Evolutionary conservation across 2,888 invertebrate genomes (phyloP).

Genomic region (Euplagia quadripunctaria): DNA sequence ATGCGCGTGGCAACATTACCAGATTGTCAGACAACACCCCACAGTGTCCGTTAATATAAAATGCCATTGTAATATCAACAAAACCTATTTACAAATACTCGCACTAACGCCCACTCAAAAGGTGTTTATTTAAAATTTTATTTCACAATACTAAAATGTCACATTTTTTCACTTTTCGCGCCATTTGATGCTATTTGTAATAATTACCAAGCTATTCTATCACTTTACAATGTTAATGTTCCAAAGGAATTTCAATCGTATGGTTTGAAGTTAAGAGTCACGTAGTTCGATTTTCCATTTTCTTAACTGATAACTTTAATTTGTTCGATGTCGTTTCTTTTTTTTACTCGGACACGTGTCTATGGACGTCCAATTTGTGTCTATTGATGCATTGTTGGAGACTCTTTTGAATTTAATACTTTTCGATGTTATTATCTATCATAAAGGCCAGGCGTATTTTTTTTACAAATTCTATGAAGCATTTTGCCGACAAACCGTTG

Average conservation of each 20-base stretch:
- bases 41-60: conserved; percentile 60
- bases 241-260: conserved; percentile 56
- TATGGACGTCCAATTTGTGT: conserved; percentile 81
- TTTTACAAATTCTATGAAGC: conserved; percentile 30
- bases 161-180: conserved; percentile 82
- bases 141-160: conserved; percentile 78
- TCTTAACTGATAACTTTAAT: conserved; percentile 19
- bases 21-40: conserved; percentile 53
- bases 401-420: conserved; percentile 60
- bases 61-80: conserved; percentile 75
- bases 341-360: conserved; percentile 77
- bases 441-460: conserved; percentile 40
- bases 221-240: conserved; percentile 39
- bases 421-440: conserved; percentile 53
- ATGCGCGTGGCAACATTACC: conserved; percentile 64
- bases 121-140: conserved; percentile 86
- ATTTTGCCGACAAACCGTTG: conserved; percentile 32
- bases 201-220: conserved; percentile 58
- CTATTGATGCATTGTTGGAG: conserved; percentile 73
- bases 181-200: conserved; percentile 84
- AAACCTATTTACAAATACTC: conserved; percentile 86
- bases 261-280: conserved; percentile 39
- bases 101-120: conserved; percentile 86
- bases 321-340: conserved; percentile 56
- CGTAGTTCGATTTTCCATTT: conserved; percentile 30